A percentile compares a stretch with the other conserved stretches of the same genome.
These are phyloP conservation scores for Ichneumoninae sp. DNA, from an alignment of 2,888 invertebrate species.

Conservation along the genomic window DNA sequence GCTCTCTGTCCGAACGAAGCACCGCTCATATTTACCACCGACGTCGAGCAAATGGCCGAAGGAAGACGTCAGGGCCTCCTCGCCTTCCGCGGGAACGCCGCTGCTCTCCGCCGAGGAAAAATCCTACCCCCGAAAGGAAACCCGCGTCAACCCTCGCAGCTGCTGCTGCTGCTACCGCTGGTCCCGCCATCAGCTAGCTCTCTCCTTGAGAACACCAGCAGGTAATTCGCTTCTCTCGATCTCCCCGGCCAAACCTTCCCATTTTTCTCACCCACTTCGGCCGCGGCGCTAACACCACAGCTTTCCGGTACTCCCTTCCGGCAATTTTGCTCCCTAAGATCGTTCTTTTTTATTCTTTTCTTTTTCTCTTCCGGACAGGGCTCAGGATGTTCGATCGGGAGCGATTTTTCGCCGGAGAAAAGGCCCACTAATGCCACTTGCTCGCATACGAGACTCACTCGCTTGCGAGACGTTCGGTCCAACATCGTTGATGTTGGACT, in stretches of 20 bases:
- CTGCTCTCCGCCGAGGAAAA: slow-evolving; percentile 18
- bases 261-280: slow-evolving; percentile 64
- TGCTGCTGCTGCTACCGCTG: slow-evolving; percentile 18
- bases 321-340: slow-evolving; percentile 25
- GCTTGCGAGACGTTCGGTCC: not conserved
- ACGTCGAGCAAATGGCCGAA: slow-evolving; percentile 75
- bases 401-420: not conserved
- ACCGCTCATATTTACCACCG: slow-evolving; percentile 82
- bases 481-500: not conserved
- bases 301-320: slow-evolving; percentile 31
- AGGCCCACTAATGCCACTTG: not conserved
- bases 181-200: slow-evolving; percentile 15
- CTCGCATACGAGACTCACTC: no score
- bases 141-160: slow-evolving; percentile 60
- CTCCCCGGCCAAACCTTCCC: slow-evolving; percentile 59
- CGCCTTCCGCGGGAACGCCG: not conserved
- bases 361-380: not conserved
- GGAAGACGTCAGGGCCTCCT: slow-evolving; percentile 41
- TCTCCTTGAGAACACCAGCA: slow-evolving; percentile 45
- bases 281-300: slow-evolving; percentile 29
- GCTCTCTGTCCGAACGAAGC: slow-evolving; percentile 80
- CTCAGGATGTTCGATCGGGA: not conserved
- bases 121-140: slow-evolving; percentile 52
- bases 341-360: not conserved
- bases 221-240: slow-evolving; percentile 66